Percentiles rank a stretch among this genome's conserved stretches.
These are phyloP conservation scores for Vombatus ursinus DNA, from an alignment of 2,113 vertebrate genomes.

Conservation along the genomic window DNA sequence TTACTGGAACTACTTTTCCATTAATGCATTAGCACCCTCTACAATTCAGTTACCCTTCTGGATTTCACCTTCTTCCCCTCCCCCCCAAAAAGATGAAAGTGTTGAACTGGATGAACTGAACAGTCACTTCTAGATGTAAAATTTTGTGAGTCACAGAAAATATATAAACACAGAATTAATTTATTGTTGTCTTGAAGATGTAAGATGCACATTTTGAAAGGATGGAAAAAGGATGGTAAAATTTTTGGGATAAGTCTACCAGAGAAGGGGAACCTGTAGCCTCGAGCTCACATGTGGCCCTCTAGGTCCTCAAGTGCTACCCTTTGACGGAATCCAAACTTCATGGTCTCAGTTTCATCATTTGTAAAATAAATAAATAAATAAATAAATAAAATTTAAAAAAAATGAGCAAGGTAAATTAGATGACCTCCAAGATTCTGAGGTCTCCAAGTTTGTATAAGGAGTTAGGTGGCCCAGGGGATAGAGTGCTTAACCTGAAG, in stretches of 20 bases:
- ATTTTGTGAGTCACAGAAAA: neutral
- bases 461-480: neutral
- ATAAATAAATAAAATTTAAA: too few relatives aligned
- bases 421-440: neutral
- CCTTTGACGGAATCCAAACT: too few relatives aligned
- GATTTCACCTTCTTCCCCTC: neutral
- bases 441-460: neutral
- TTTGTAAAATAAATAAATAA: too few relatives aligned
- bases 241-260: neutral
- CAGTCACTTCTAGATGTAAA: neutral
- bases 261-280: too few relatives aligned
- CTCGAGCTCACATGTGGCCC: too few relatives aligned
- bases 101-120: neutral
- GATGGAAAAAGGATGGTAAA: neutral
- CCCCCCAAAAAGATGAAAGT: neutral
- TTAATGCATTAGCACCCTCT: neutral
- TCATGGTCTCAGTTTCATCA: neutral
- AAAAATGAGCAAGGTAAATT: neutral
- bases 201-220: neutral
- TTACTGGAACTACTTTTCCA: neutral
- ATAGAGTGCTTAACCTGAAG: neutral
- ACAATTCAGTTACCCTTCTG: neutral
- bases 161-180: neutral
- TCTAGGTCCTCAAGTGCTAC: too few relatives aligned
- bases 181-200: neutral